Evolutionary conservation across 1,140 invertebrate genomes (phyloP).

Genomic region (Mya arenaria): DNA sequence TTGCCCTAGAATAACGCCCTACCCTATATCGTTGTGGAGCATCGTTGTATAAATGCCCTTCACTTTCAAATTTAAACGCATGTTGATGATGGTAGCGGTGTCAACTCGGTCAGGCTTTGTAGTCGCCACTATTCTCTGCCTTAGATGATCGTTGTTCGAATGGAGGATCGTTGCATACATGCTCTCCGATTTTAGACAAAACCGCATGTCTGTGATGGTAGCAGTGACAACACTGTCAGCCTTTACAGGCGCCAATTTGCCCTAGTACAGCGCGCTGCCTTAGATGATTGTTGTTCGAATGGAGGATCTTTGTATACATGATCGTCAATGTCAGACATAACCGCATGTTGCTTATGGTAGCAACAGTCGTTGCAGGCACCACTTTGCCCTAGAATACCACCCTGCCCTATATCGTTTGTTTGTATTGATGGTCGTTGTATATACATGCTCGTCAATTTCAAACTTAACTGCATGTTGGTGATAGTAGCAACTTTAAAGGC

Average conservation of each 20-base stretch:
- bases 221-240: too few species aligned
- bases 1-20: neutral
- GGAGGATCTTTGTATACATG: neutral
- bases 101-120: too few species aligned
- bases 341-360: neutral
- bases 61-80: too few species aligned
- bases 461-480: neutral
- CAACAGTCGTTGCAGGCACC: neutral
- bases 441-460: neutral
- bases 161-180: too few species aligned
- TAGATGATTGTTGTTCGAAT: neutral
- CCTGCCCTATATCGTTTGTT: neutral
- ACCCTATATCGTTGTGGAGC: neutral
- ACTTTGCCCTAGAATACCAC: neutral
- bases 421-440: neutral
- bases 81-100: too few species aligned
- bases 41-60: too few species aligned
- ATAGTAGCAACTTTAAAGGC: neutral
- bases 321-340: neutral
- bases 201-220: too few species aligned
- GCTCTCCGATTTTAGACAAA: too few species aligned
- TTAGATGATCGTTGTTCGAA: too few species aligned
- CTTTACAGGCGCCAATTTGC: too few species aligned
- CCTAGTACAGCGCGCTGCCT: neutral
- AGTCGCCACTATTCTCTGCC: too few species aligned